Base-by-base conservation (phyloP, 2,888 invertebrate species). In the Drosophila mimica region DNA sequence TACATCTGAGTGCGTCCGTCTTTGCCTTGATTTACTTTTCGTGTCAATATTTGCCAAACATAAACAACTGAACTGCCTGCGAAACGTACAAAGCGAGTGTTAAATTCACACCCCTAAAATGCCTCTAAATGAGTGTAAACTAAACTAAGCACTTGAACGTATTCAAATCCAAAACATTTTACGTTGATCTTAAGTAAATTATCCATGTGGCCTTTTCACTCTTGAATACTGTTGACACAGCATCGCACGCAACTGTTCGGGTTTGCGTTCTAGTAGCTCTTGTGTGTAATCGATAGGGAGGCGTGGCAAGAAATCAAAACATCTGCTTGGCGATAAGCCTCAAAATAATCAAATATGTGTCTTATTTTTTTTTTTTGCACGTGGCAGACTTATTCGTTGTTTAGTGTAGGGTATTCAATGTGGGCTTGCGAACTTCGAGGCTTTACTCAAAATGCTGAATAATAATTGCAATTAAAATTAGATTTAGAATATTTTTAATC, bases 51-150 rank as follows among this genome's bases (percentile, higher is more conserved):
- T 83, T 83, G 60, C 64, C 38, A 15, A 36, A n/a, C 31, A 38
- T 48, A 73, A 59, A 65, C 82, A 78, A 33, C 43, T 53, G 52
- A 52, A 31, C 59, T n/a, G 68, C 34, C 34, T 49, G 59, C 33
- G 20, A 58, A 53, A 66, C 54, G 65, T 56, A 36, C 53, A 67
- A 67, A 64, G 28, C 61, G 51, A 67, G 70, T 64, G 83, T 68
- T 34, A 85, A 79, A 70, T 72, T 90, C 89, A 88, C 90, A 88
- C 83, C 80, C 71, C 70, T 59, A 67, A 89, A 81, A 51, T 78
- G 51, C 43, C 60, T 77, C 73, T 89, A 70, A 83, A 46, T 66
- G 66, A 58, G 63, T 62, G 70, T 53, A 34, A 62, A 62, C 54
- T 56, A 58, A 48, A n/a, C 58, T 68, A 48, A 72, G 59, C 38